These are phyloP conservation scores for Meghimatium bilineatum DNA, from an alignment of 2,888 invertebrate genomes.

Conservation along the genomic window DNA sequence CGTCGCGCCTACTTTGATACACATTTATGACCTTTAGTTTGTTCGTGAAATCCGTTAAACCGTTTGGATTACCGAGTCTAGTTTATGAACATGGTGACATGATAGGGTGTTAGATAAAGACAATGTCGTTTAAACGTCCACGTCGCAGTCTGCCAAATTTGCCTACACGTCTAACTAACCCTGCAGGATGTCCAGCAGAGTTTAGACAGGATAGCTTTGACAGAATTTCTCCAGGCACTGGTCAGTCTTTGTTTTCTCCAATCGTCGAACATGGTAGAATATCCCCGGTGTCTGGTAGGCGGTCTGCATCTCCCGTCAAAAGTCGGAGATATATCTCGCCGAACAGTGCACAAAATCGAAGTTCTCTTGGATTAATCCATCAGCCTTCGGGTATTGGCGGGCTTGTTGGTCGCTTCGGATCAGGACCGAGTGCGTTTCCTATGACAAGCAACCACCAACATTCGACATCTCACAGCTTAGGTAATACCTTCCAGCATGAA, in stretches of 20 bases:
- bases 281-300: constrained; percentile 11
- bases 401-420: not conserved
- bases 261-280: constrained; percentile 6
- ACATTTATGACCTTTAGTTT: not conserved
- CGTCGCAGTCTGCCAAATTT: constrained; percentile 44
- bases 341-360: not conserved
- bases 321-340: constrained; percentile 24
- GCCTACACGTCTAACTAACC: constrained; percentile 41
- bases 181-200: constrained; percentile 20
- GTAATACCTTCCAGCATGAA: constrained; percentile 15
- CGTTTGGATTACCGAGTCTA: not conserved
- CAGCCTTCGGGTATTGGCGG: constrained; percentile 42
- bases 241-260: not conserved
- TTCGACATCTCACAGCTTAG: constrained; percentile 16
- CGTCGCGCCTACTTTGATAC: not conserved
- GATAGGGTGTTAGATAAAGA: not conserved
- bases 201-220: constrained; percentile 15
- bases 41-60: not conserved
- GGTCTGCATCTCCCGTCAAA: constrained; percentile 34
- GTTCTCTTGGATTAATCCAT: constrained; percentile 23
- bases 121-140: constrained; percentile 40
- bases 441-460: constrained; percentile 4
- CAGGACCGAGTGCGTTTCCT: not conserved
- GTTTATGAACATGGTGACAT: not conserved
- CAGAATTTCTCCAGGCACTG: not conserved